Base-by-base conservation (phyloP, 2,797 vertebrate species). In the Sphenodon punctatus region DNA sequence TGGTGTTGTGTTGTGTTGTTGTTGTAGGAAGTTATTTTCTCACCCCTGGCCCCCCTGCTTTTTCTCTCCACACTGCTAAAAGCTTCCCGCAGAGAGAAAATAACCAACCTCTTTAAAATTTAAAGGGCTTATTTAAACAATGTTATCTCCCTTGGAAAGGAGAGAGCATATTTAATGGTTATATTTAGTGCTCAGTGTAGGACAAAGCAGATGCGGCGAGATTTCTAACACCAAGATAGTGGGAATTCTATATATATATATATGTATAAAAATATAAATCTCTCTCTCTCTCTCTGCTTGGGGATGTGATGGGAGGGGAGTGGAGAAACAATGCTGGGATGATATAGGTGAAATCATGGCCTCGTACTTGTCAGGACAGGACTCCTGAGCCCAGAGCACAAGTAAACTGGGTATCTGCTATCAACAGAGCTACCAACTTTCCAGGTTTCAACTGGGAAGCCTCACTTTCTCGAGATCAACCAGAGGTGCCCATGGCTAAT, bases 91-190 rank as follows among this genome's bases (percentile, higher is more conserved):
- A 0, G 10, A 30, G 82, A 69, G 73, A 23, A 70, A 34, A 68
- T 82, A 49, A 46, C 73, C 25, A 19, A 53, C 41, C 67, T 78
- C 82, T 92, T 93, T 84, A 80, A 84, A 90, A 88, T 87, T 59
- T 88, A 78, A 93, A 93, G 82, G 73, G 80, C 69, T 94, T 91
- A 72, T 85, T 91, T 90, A 87, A 87, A 91, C 81, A 89, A 78
- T 38, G 58, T 75, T 85, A 61, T 83, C 92, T 91, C 72, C 32
- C 74, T 74, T 4, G 8, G 67, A 84, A 86, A 75, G 79, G 45
- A 84, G 75, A 42, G 75, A 87, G 72, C 75, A 51, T 83, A 46
- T 78, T 83, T 49, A 36, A 61, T 5, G 27, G 75, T 72, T 92
- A 67, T 89, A 83, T 86, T 88, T 89, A 87, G 89, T 82, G 63